phyloP scores from a whole-genome alignment of 2,888 invertebrate genomes.

The Limnephilus rhombicus region DNA sequence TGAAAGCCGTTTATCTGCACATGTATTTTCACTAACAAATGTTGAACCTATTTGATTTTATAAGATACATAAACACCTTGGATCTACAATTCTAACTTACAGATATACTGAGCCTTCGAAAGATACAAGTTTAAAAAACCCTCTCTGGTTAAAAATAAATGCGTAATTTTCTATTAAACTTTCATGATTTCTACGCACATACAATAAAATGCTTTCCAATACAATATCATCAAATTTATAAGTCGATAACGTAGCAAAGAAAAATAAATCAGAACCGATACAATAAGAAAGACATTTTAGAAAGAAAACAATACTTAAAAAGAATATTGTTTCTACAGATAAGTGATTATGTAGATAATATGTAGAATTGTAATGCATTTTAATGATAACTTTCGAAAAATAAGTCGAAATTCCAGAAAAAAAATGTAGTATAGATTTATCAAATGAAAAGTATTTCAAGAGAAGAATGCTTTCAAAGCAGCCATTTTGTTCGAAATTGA shows the following conservation, averaged over 20 bases:
- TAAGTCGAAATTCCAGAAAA: background rate
- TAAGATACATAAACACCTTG: constrained; percentile 35
- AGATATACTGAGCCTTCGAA: constrained; percentile 60
- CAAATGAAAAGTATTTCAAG: background rate
- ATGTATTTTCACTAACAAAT: constrained; percentile 49
- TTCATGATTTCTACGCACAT: constrained; percentile 21
- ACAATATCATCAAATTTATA: constrained; percentile 7
- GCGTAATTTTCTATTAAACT: background rate
- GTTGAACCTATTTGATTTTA: constrained; percentile 53
- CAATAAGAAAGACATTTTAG: background rate
- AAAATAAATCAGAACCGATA: background rate
- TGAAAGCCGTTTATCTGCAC: constrained; percentile 42
- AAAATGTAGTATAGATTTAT: background rate
- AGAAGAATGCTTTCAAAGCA: constrained; percentile 14
- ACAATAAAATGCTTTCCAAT: constrained; percentile 7
- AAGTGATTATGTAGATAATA: background rate
- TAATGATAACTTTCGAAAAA: background rate
- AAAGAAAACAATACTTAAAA: background rate
- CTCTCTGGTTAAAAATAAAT: constrained; percentile 45
- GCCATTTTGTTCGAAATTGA: constrained; percentile 1
- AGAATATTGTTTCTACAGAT: background rate
- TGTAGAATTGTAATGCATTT: too few relatives aligned
- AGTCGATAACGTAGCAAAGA: background rate
- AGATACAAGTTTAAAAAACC: constrained; percentile 50
- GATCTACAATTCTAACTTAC: constrained; percentile 56